These are phyloP conservation scores for Volucella inanis DNA, from an alignment of 2,888 invertebrate species.

Conservation along the genomic window DNA sequence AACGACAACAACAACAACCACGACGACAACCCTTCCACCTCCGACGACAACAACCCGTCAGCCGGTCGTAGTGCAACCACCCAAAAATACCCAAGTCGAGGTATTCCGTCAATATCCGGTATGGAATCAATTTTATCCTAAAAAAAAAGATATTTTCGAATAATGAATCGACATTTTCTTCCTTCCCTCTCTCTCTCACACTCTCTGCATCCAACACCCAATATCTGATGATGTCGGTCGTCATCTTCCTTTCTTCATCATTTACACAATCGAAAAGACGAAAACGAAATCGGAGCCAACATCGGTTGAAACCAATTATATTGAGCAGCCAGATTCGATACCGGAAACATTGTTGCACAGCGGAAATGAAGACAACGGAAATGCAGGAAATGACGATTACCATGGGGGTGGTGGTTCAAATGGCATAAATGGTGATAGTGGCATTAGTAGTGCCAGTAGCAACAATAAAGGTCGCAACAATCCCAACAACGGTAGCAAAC, in stretches of 20 bases:
- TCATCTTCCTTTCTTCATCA: not conserved
- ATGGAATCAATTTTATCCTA: slow-evolving; percentile 71
- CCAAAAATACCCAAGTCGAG: slow-evolving; percentile 79
- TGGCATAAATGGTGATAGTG: slow-evolving; percentile 67
- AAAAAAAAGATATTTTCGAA: slow-evolving; percentile 41
- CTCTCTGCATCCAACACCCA: not conserved
- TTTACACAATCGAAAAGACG: slow-evolving; percentile 51
- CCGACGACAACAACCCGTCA: slow-evolving; percentile 82
- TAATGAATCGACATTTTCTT: slow-evolving; percentile 37
- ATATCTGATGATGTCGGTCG: too few relatives aligned
- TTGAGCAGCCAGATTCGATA: slow-evolving; percentile 82
- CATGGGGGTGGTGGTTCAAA: slow-evolving; percentile 78
- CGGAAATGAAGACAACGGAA: slow-evolving; percentile 83
- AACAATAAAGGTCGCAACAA: slow-evolving; percentile 74
- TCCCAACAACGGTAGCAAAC: slow-evolving; percentile 66
- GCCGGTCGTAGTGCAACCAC: slow-evolving; percentile 79
- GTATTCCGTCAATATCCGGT: slow-evolving; percentile 78
- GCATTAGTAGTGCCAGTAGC: slow-evolving; percentile 51
- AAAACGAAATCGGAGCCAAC: slow-evolving; percentile 80
- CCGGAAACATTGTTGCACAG: slow-evolving; percentile 80
- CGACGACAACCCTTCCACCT: slow-evolving; percentile 84
- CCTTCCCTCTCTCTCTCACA: not conserved
- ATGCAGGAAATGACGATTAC: slow-evolving; percentile 82
- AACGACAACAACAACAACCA: slow-evolving; percentile 83
- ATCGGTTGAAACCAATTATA: slow-evolving; percentile 83